phyloP scores from a whole-genome alignment of 2,113 vertebrate species.

The Semnornis frantzii region DNA sequence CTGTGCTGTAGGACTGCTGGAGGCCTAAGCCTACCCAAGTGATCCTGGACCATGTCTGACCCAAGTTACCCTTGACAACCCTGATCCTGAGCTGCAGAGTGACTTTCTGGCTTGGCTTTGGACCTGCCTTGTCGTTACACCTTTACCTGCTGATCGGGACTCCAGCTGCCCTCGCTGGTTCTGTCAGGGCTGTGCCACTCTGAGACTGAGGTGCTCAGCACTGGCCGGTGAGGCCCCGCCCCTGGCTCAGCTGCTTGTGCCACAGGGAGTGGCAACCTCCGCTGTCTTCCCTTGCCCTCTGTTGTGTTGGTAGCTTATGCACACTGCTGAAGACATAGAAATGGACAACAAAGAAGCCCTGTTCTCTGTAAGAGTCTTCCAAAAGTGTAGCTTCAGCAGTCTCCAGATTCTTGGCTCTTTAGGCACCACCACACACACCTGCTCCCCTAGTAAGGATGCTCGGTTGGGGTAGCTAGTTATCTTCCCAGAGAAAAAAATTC shows the following conservation, averaged over 20 bases:
- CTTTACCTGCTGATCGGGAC: accelerated
- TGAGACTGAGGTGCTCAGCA: accelerated
- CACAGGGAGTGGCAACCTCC: neutral
- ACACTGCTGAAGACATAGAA: neutral
- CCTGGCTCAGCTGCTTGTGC: too few relatives aligned
- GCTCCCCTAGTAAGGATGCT: neutral
- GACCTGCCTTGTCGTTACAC: accelerated
- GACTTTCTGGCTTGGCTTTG: accelerated
- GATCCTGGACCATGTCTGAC: accelerated
- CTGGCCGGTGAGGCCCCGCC: neutral
- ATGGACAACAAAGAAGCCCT: neutral
- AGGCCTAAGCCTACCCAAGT: neutral
- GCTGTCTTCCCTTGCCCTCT: neutral
- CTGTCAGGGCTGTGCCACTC: accelerated
- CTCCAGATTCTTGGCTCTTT: neutral
- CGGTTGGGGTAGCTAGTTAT: neutral
- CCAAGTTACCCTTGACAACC: accelerated
- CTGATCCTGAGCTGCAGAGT: accelerated
- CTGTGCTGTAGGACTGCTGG: accelerated
- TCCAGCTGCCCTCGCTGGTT: too few relatives aligned
- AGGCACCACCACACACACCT: neutral
- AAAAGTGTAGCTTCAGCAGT: neutral
- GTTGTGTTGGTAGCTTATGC: neutral
- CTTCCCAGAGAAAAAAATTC: neutral
- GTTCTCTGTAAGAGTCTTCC: neutral